phyloP scores from a whole-genome alignment of 2,797 vertebrate genomes.

The Danio choprae region DNA sequence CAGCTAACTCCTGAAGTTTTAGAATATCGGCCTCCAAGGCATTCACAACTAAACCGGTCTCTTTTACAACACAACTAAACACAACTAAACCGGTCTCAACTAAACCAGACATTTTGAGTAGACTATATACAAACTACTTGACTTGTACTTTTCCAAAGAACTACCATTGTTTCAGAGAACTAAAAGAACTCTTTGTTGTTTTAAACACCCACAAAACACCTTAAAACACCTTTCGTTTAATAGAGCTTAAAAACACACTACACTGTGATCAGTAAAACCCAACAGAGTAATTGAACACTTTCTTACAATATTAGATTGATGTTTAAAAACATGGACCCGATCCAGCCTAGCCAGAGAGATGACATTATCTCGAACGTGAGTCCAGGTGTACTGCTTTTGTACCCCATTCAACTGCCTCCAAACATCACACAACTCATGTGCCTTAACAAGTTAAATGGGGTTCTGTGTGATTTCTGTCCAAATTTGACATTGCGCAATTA shows the following conservation, averaged over 20 bases:
- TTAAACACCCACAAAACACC: not conserved
- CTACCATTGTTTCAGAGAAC: not conserved
- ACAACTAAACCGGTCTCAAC: too few species aligned
- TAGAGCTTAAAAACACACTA: not conserved
- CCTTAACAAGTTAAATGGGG: not conserved
- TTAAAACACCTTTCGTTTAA: not conserved
- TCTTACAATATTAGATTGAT: not conserved
- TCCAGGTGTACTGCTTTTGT: not conserved
- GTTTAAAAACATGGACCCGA: too few species aligned
- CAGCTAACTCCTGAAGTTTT: too few species aligned
- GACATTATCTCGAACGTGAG: not conserved
- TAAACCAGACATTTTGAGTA: too few species aligned
- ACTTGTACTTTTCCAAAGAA: not conserved
- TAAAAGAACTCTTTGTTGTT: not conserved
- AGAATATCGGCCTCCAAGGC: too few species aligned
- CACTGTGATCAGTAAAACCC: not conserved
- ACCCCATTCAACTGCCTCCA: not conserved
- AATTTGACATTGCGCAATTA: not conserved
- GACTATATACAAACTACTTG: too few species aligned
- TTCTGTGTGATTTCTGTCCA: not conserved
- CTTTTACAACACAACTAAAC: too few species aligned
- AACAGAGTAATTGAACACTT: not conserved
- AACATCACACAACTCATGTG: not conserved
- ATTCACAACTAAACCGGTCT: too few species aligned
- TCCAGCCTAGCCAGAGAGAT: not conserved